Evolutionary conservation across 2,888 invertebrate species (phyloP).

Genomic region (Tillus elongatus): DNA sequence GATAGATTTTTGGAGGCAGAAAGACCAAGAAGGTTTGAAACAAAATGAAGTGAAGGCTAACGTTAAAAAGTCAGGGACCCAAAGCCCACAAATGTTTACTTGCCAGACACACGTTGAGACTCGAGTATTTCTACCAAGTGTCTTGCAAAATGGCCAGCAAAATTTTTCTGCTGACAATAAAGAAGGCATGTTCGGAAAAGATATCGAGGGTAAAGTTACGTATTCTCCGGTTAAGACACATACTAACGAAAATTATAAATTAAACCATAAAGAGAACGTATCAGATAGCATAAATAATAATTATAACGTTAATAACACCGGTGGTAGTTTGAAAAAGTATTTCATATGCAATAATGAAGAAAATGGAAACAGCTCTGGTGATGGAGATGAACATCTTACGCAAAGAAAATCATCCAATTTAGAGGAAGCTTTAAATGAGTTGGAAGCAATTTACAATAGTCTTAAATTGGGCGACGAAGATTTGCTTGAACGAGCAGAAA

Average conservation of each 20-base stretch:
- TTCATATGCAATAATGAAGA: slow-evolving; percentile 1
- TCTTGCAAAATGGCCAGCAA: slow-evolving; percentile 20
- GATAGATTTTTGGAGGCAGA: slow-evolving; percentile 56
- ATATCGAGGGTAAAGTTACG: too few species aligned
- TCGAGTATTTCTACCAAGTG: slow-evolving; percentile 35
- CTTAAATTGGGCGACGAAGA: slow-evolving; percentile 77
- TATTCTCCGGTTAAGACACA: too few species aligned
- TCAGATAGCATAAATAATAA: background rate
- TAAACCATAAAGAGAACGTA: slow-evolving; percentile 6
- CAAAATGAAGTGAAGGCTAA: slow-evolving; percentile 19
- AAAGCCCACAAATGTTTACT: slow-evolving; percentile 37
- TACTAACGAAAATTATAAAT: too few species aligned
- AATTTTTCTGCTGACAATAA: background rate
- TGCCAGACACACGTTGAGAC: slow-evolving; percentile 36
- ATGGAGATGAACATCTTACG: slow-evolving; percentile 34
- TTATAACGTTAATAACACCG: background rate
- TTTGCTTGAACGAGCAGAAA: slow-evolving; percentile 68
- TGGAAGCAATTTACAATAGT: slow-evolving; percentile 86
- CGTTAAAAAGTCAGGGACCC: slow-evolving; percentile 18
- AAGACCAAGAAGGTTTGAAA: slow-evolving; percentile 45
- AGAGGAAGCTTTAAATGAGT: slow-evolving; percentile 79
- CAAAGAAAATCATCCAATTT: slow-evolving; percentile 66
- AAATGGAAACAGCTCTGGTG: slow-evolving; percentile 14
- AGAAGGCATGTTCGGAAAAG: too few species aligned
- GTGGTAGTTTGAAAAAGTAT: too few species aligned